phyloP scores from a whole-genome alignment of 2,113 vertebrate genomes.

The Pomatorhinus ruficollis region DNA sequence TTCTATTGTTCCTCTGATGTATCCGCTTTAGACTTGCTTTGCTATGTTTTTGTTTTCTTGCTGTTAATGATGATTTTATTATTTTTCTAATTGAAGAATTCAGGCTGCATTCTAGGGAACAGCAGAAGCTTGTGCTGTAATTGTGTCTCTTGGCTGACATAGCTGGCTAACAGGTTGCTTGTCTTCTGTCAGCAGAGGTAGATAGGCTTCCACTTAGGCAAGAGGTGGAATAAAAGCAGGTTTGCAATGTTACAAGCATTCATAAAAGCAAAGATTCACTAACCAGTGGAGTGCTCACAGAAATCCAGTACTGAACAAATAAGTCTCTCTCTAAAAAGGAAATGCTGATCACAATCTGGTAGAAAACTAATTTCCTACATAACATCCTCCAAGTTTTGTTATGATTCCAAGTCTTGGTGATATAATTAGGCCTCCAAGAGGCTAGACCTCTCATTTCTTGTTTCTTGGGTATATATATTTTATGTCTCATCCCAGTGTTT shows the following conservation, averaged over 20 bases:
- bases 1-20: not conserved
- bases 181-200: not conserved
- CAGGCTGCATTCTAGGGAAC: not conserved
- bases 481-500: not conserved
- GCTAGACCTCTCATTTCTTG: not conserved
- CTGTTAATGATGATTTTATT: not conserved
- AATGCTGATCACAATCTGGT: not conserved
- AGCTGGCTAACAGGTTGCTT: not conserved
- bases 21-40: not conserved
- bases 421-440: not conserved
- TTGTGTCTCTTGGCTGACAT: not conserved
- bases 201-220: not conserved
- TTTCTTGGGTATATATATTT: not conserved
- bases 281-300: not conserved
- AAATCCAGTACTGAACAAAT: not conserved
- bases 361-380: not conserved
- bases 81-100: not conserved
- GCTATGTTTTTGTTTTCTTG: not conserved
- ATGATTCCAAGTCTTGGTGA: not conserved
- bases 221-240: not conserved
- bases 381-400: not conserved
- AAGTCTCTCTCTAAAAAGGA: not conserved
- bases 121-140: not conserved
- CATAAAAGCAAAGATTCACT: not conserved
- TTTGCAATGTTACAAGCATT: not conserved